Conservation (phyloP, 2,797 vertebrate species). For the Pseudomugil tenellus region DNA sequence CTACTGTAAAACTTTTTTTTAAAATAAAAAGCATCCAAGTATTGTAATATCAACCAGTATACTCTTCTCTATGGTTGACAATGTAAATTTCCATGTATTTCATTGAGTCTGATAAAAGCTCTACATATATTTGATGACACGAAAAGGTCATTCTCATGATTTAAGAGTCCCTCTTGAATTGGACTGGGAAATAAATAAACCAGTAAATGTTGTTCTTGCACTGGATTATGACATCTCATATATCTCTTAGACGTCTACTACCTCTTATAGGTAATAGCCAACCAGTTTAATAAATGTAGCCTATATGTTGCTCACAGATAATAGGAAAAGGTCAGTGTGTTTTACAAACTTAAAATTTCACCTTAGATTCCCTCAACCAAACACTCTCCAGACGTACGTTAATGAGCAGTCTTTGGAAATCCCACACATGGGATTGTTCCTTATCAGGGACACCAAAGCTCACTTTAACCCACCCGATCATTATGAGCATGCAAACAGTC, state of each 20-base stretch:
- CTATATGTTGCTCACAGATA: not conserved
- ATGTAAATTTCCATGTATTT: too few species aligned
- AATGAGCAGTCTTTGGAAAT: constrained; percentile 29
- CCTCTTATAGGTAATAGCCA: not conserved
- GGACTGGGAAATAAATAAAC: not conserved
- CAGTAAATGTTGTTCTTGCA: not conserved
- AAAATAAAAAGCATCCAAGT: too few species aligned
- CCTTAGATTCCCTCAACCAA: not conserved
- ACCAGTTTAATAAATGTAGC: constrained; percentile 7
- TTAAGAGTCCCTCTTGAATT: not conserved
- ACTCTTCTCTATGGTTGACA: too few species aligned
- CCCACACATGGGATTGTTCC: constrained; percentile 23
- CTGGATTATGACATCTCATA: not conserved
- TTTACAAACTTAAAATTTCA: constrained; percentile 4
- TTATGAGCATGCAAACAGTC: constrained; percentile 14
- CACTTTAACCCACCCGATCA: constrained; percentile 26
- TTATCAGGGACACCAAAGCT: constrained; percentile 17
- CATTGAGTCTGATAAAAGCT: too few species aligned
- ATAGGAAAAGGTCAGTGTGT: constrained; percentile 14
- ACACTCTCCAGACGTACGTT: constrained; percentile 26
- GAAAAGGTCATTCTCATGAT: not conserved
- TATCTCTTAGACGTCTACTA: not conserved
- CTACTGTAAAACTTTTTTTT: too few species aligned
- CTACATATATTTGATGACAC: not conserved
- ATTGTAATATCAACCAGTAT: too few species aligned